These are phyloP conservation scores for Nasonia giraulti DNA, from an alignment of 1,140 invertebrate genomes.

Conservation along the genomic window DNA sequence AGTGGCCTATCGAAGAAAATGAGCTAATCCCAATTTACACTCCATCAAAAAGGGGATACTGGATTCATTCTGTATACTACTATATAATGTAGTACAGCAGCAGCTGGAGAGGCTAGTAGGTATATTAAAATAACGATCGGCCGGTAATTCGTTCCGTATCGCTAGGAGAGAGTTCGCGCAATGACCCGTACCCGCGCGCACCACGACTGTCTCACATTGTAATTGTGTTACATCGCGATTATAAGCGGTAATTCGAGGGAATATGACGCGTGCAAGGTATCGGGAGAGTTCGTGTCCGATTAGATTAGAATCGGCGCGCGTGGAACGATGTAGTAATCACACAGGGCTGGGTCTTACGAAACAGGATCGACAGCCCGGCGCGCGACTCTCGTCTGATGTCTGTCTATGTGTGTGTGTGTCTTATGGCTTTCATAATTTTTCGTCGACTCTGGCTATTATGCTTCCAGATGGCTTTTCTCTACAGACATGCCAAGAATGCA, in stretches of 20 bases:
- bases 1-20: conserved; percentile 8
- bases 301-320: conserved; percentile 20
- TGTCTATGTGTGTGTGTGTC: not conserved
- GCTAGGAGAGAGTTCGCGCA: not conserved
- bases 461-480: not conserved
- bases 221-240: conserved; percentile 29
- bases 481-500: not conserved
- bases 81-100: not conserved
- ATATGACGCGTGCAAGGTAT: not conserved
- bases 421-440: conserved; percentile 26
- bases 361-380: not conserved
- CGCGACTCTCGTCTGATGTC: not conserved
- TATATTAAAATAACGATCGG: not conserved
- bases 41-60: not conserved
- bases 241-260: not conserved
- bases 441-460: not conserved
- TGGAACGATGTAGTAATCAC: conserved; percentile 3
- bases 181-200: not conserved
- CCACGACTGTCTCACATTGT: not conserved
- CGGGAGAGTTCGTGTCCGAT: conserved; percentile 16
- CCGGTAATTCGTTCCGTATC: conserved; percentile 16
- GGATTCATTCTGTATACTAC: not conserved
- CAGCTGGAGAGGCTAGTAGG: not conserved
- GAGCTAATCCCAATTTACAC: conserved; percentile 16
- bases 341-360: not conserved